phyloP scores from a whole-genome alignment of 2,888 invertebrate species.

The Eupithecia vulgata region DNA sequence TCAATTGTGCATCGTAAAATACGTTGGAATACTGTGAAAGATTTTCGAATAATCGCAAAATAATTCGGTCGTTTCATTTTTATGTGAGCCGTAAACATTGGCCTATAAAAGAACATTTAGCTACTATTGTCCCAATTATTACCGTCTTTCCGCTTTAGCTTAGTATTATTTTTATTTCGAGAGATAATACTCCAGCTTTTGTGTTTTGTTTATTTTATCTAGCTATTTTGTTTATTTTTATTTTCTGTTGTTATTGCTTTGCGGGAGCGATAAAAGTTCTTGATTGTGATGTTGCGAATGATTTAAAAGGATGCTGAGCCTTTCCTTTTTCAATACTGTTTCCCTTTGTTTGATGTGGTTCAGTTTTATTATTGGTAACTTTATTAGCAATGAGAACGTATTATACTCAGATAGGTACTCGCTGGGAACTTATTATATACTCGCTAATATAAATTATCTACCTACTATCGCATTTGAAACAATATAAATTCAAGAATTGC shows the following conservation, averaged over 20 bases:
- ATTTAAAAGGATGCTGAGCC: constrained; percentile 32
- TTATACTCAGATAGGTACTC: too few relatives aligned
- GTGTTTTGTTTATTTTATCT: constrained; percentile 20
- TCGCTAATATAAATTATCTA: too few relatives aligned
- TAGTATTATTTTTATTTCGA: constrained; percentile 23
- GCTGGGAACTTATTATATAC: too few relatives aligned
- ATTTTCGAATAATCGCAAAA: constrained; percentile 43
- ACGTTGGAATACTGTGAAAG: constrained; percentile 30
- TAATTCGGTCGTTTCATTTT: constrained; percentile 47
- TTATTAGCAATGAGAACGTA: background rate
- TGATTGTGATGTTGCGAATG: constrained; percentile 19
- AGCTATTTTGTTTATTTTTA: constrained; percentile 20
- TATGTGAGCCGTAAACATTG: constrained; percentile 46
- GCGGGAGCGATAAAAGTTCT: constrained; percentile 14
- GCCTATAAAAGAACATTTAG: constrained; percentile 47
- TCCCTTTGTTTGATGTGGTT: constrained; percentile 24
- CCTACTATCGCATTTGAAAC: background rate
- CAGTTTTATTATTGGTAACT: background rate
- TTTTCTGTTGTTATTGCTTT: constrained; percentile 15
- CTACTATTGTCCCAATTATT: constrained; percentile 45
- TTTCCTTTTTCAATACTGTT: constrained; percentile 35
- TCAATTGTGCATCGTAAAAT: constrained; percentile 37
- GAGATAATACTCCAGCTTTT: constrained; percentile 7
- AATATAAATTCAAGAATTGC: background rate
- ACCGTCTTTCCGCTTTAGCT: constrained; percentile 21